Base-by-base conservation (phyloP, 2,888 invertebrate species). In the Chaitophorus viminalis region DNA sequence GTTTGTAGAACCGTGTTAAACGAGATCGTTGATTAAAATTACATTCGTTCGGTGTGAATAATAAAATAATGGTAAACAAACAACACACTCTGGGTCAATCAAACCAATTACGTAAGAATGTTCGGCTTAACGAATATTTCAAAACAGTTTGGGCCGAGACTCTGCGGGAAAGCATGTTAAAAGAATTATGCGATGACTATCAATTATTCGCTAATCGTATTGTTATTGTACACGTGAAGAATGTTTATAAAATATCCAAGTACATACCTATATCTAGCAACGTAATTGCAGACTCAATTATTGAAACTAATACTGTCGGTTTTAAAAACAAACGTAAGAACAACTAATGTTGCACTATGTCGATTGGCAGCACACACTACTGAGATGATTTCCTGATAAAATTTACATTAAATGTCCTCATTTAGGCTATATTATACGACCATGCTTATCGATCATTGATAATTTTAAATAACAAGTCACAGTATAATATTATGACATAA, bases 121-220 rank as follows among this genome's bases (percentile, higher is more conserved):
- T 75, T 83, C 39, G 21, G 29, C 60, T 21, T 75, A 17, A 65
- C 25, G 9, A 83, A 83, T n/a, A n/a, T 46, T 65, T 65, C 75
- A 31, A 39, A n/a, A 75, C 8, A 75, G 60, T 25, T 18, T 17
- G 14, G 39, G 29, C 29, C 9, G 39, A 60, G 65, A 65, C n/a
- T 75, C 75, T 31, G 11, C 39, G 3, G 31, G 39, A 0, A 65
- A 65, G 8, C 65, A 18, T 33, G 39, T 60, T 75, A 31, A 65
- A 46, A 8, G 31, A 25, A 31, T 65, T 76, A 17, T 76, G 18
- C 29, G 39, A 83, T 60, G 60, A 65, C 29, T 29, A 8, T 39
- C 31, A 65, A 83, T 83, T 60, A 39, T 11, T 29, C n/a, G n/a
- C 29, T 39, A 39, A 83, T 65, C 3, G 29, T 60, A 2, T 8